Percentiles rank a stretch among this genome's conserved stretches.
Evolutionary conservation across 1,140 invertebrate species (phyloP).

Genomic region (Drosophila kohkoa): DNA sequence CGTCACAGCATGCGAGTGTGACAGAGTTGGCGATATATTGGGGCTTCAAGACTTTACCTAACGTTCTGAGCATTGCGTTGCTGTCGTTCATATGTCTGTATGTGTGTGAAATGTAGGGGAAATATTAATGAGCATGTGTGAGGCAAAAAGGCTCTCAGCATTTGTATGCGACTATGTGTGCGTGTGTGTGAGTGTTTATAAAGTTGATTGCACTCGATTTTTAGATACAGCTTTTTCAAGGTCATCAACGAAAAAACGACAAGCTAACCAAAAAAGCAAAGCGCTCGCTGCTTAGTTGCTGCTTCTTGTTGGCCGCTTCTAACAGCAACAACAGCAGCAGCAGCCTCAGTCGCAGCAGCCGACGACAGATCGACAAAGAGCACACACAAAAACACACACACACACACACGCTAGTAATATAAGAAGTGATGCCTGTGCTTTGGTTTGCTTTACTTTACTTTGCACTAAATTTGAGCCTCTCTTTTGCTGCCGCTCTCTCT

Average conservation of each 20-base stretch:
- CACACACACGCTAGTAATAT: neutral
- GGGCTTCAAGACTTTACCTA: slow-evolving; percentile 72
- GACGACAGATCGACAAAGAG: slow-evolving; percentile 6
- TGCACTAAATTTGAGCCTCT: slow-evolving; percentile 40
- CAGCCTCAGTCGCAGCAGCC: slow-evolving; percentile 2
- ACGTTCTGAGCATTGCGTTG: slow-evolving; percentile 52
- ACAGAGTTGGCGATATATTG: slow-evolving; percentile 38
- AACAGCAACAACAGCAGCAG: slow-evolving; percentile 45
- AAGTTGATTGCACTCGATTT: slow-evolving; percentile 85
- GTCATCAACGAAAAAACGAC: slow-evolving; percentile 83
- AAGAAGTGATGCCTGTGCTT: slow-evolving; percentile 1
- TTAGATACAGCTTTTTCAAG: slow-evolving; percentile 85
- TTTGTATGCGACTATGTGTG: slow-evolving; percentile 17
- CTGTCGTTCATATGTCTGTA: slow-evolving; percentile 17
- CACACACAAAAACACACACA: too few species aligned
- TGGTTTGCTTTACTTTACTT: slow-evolving; percentile 4
- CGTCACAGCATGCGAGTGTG: neutral
- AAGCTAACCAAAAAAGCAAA: slow-evolving; percentile 61
- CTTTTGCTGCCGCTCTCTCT: slow-evolving; percentile 8
- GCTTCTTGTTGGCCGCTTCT: slow-evolving; percentile 39
- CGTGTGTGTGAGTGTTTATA: slow-evolving; percentile 67
- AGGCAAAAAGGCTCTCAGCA: slow-evolving; percentile 30
- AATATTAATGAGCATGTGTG: slow-evolving; percentile 55
- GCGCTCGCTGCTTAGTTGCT: slow-evolving; percentile 41
- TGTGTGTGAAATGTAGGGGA: slow-evolving; percentile 70